Base-by-base conservation (phyloP, 2,113 vertebrate species). In the Leuciscus idus region DNA sequence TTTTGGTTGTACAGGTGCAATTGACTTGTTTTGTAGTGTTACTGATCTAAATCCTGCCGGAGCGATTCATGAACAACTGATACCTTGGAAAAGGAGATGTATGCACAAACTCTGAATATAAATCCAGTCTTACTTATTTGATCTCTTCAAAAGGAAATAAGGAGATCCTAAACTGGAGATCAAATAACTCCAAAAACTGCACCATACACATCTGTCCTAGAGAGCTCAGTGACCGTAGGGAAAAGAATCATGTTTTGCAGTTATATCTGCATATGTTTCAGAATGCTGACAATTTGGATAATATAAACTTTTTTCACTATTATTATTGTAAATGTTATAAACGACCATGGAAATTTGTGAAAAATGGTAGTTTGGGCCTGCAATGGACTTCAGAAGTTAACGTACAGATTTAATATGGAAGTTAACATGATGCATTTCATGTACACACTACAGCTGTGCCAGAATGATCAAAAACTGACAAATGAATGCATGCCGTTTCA, bases 301-400 rank as follows among this genome's bases (percentile, higher is more conserved):
- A 13, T 80, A 43, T 6, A 9, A 61, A 39, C 10, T 39, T 77
- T 33, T 30, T 23, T 46, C 23, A 3, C 3, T 19, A 72, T 43
- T 73, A 9, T 36, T 19, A 39, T 74, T 48, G 11, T 73, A 48
- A 48, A 46, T 48, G 11, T 4, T 6, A n/a, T 36, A 72, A 39
- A 23, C 19, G 11, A 72, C 17, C 33, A 72, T 72, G 33, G 8
- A 11, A 36, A 11, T 74, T n/a, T 74, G 2, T 12, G 97, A 97
- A 92, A 96, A 95, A 92, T 95, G 95, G 96, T 96, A 96, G 96
- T 95, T 95, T 93, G 94, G 92, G 94, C 93, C 95, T 94, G 26
- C 9, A 62, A 46, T 61, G 21, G 7, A 13, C 11, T 43, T 64
- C 48, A 26, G 15, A 62, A 0, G 33, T 78, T 78, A 52, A 55